Evolutionary conservation across 2,113 vertebrate species (phyloP).

Genomic region (Ifrita kowaldi): DNA sequence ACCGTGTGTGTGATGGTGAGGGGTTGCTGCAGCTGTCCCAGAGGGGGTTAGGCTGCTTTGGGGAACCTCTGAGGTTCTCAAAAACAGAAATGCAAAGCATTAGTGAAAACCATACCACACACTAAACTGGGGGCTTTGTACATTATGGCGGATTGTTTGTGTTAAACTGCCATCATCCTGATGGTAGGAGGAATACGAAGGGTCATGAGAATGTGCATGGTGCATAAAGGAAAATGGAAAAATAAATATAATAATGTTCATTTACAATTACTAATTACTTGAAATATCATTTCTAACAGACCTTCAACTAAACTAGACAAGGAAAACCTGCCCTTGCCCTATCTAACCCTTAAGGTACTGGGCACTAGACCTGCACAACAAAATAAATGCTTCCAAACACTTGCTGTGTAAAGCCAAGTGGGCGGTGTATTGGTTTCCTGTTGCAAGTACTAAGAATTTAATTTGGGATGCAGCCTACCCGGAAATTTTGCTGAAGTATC

Average conservation of each 20-base stretch:
- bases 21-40: background rate
- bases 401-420: background rate
- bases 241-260: background rate
- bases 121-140: background rate
- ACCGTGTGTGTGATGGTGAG: background rate
- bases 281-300: background rate
- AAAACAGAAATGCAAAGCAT: background rate
- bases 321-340: background rate
- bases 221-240: background rate
- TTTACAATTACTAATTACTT: background rate
- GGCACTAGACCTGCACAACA: background rate
- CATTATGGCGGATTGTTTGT: accelerated
- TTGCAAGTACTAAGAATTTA: background rate
- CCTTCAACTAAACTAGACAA: background rate
- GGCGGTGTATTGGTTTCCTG: background rate
- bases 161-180: background rate
- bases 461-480: background rate
- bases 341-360: background rate
- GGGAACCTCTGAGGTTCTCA: background rate
- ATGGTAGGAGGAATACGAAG: background rate
- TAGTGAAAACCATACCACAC: accelerated
- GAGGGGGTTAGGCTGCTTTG: background rate
- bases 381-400: background rate
- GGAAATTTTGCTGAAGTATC: background rate
- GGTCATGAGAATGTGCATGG: accelerated